These are phyloP conservation scores for Zootermopsis nevadensis DNA, from an alignment of 2,888 invertebrate species.

Conservation along the genomic window DNA sequence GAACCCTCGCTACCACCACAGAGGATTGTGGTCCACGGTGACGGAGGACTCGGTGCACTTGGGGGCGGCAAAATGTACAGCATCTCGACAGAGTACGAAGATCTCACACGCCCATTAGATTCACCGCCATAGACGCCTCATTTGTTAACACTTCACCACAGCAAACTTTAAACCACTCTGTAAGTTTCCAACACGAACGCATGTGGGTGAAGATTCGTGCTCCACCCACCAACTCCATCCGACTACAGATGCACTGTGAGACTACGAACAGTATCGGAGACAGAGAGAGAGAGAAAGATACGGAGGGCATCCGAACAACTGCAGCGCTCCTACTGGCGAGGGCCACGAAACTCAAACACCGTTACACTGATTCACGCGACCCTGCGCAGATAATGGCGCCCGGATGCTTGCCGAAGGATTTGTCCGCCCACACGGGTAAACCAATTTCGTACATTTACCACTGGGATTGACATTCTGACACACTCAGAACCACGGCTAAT, in stretches of 20 bases:
- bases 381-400: neutral
- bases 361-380: neutral
- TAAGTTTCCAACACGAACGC: neutral
- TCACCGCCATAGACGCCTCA: neutral
- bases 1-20: slow-evolving; percentile 55
- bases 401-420: too few relatives aligned
- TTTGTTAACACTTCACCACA: neutral
- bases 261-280: neutral
- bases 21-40: slow-evolving; percentile 65
- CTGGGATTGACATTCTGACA: too few relatives aligned
- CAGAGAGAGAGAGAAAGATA: slow-evolving; percentile 9
- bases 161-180: neutral
- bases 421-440: too few relatives aligned
- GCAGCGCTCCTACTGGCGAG: slow-evolving; percentile 56
- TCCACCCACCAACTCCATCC: neutral
- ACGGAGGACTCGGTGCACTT: slow-evolving; percentile 64
- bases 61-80: slow-evolving; percentile 67
- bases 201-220: neutral
- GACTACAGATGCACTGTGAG: neutral
- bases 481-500: too few relatives aligned
- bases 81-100: slow-evolving; percentile 57
- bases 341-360: slow-evolving; percentile 55
- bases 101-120: slow-evolving; percentile 39
- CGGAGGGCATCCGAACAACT: slow-evolving; percentile 23
- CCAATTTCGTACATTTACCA: too few relatives aligned